Base-by-base conservation (phyloP, 2,888 invertebrate genomes). In the Hyalella azteca region DNA sequence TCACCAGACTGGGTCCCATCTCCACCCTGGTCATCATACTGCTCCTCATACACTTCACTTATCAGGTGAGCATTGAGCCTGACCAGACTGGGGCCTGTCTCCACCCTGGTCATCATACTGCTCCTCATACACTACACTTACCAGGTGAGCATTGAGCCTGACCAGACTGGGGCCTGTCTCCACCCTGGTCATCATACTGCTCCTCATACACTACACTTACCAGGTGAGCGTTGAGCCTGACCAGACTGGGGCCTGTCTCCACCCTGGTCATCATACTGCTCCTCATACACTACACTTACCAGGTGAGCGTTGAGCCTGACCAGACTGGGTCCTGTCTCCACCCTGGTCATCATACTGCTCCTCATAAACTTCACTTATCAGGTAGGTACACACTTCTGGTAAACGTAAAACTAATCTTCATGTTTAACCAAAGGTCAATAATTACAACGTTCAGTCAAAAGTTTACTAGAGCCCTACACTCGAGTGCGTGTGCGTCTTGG, bases 161-260 rank as follows among this genome's bases (percentile, higher is more conserved):
- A 81, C 84, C 9, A 79, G 79, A 49, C 79, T 82, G n/a, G 84
- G 82, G 7, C 84, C 84, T 3, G 36, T 81, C 32, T 79, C 84
- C 29, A 84, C 84, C 19, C 29, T 84, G 3, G 15, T 79, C 78
- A 84, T 84, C 78, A 84, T 84, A 22, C 40, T 79, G 7, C 66
- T 84, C 13, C 81, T 84, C 48, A 60, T 73, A 19, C 81, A 81
- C 73, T 81, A 78, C 36, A 81, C 84, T 3, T 81, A 84, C 60
- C 83, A 84, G 82, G 83, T 84, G n/a, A n/a, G n/a, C n/a, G n/a
- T n/a, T n/a, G n/a, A 0, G 11, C 75, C 26, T 84, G 29, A 81
- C 84, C 9, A 79, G 79, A 49, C 79, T 82, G n/a, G 84, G 82
- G 7, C 84, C 84, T 3, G 36, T 81, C 32, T 79, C 84, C 29